Evolutionary conservation across 2,888 invertebrate genomes (phyloP).

Genomic region (Adineta ricciae): DNA sequence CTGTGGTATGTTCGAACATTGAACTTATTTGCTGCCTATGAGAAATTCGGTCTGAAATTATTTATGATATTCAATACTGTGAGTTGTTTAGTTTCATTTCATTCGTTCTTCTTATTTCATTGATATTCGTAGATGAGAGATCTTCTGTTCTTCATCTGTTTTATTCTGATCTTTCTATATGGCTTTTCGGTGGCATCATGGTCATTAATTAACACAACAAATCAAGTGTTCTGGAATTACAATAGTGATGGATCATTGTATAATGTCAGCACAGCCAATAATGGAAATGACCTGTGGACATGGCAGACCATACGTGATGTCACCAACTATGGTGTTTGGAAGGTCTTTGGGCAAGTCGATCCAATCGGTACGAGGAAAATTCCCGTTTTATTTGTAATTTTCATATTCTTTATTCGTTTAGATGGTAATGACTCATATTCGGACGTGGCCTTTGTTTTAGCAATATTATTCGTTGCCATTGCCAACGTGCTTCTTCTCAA

Average conservation of each 20-base stretch:
- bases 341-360: neutral
- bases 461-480: neutral
- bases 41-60: neutral
- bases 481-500: slow-evolving; percentile 25
- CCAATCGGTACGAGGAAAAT: neutral
- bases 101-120: too few relatives aligned
- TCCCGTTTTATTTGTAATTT: too few relatives aligned
- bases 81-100: neutral
- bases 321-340: neutral
- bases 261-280: neutral
- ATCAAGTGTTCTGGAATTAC: neutral
- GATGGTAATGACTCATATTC: neutral
- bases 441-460: neutral
- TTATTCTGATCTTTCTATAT: neutral
- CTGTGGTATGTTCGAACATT: neutral
- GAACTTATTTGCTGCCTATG: neutral
- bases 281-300: neutral
- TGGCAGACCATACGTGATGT: neutral
- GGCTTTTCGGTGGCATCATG: neutral
- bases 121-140: neutral
- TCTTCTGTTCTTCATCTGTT: neutral
- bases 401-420: neutral
- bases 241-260: neutral
- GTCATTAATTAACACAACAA: neutral
- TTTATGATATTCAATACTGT: neutral